Evolutionary conservation across 2,113 vertebrate species (phyloP), one percentile per base, ranked within the genome.

Genomic region (Amazona vittata): DNA sequence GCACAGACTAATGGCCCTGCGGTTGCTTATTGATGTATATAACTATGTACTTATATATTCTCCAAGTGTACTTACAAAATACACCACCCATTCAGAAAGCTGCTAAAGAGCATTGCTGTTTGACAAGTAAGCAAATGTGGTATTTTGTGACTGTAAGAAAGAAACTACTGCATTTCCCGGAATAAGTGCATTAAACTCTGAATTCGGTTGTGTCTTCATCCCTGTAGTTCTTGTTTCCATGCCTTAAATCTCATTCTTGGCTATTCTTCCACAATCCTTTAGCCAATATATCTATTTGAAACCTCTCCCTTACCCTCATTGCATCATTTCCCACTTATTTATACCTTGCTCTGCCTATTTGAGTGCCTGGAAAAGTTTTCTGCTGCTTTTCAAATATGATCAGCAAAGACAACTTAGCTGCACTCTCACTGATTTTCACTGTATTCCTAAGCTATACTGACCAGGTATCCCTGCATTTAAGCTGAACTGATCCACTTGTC

Each of bases 181-280:
- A 97, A 85, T 75, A 82, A 89, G 39, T 52, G 52, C 70, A 50
- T 43, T 87, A 57, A 95, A 52, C 57, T 76, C 74, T 39, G 62
- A 64, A 90, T 57, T 55, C 79, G 67, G 78, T 88, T 82, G 77
- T 79, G 84, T 89, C 81, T 87, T 4, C 0, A 59, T 53, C 84
- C 22, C 70, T 50, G 55, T 26, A 91, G 47, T 76, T 83, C 64
- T 86, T 73, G 41, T 90, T 94, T 93, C 92, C 92, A 93, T 83
- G 83, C 9, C 35, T 49, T 90, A 73, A 93, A 93, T 92, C 75
- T 69, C 62, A 79, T 60, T 95, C 67, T 76, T 94, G 94, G 94
- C 95, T 95, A 90, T 88, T 44, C 29, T 73, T 87, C 57, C 33
- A 53, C 0, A 2, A 26, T 85, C 35, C 47, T 73, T 73, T 44